Base-by-base conservation (phyloP, 2,888 invertebrate genomes). In the Opisthograptis luteolata region DNA sequence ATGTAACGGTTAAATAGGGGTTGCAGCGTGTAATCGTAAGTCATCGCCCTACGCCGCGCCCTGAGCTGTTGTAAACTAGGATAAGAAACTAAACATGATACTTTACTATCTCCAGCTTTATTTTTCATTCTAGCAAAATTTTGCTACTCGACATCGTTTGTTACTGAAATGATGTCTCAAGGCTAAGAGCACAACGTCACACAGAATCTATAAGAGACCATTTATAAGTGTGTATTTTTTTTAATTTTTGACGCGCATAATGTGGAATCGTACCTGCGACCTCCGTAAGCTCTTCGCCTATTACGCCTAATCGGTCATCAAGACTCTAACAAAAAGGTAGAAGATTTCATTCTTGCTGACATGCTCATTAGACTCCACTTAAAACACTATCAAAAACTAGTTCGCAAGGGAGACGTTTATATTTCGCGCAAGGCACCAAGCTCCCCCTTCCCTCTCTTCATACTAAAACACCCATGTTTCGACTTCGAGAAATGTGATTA, bases 401-500 rank as follows among this genome's bases (percentile, higher is more conserved):
- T 70, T 70, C 61, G 44, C 58, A 50, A 63, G 63, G 60, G 44
- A 66, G 67, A 70, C 68, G 64, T 64, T 72, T 67, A 70, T 74
- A 76, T 77, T 73, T 68, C 50, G 59, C 43, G 52, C 45, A 54
- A 74, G 67, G 67, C 69, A 44, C 54, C 39, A 44, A 61, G 62
- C 62, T 55, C 62, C 60, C 57, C 53, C 52, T 58, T 57, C 59
- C 63, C 63, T 72, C n/a, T n/a, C n/a, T n/a, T n/a, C n/a, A n/a
- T n/a, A n/a, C n/a, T n/a, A 9, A 73, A 68, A 62, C 66, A 66
- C 64, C 64, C 52, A 78, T 82, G 70, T 81, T 84, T 70, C 67
- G 66, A 75, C 79, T 76, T 66, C 60, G 69, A 70, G 73, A 78
- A 82, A 86, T 79, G 79, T 81, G 81, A 86, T 86, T 84, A 86